Conservation (phyloP, 2,888 invertebrate species). For the Torymus auratus region DNA sequence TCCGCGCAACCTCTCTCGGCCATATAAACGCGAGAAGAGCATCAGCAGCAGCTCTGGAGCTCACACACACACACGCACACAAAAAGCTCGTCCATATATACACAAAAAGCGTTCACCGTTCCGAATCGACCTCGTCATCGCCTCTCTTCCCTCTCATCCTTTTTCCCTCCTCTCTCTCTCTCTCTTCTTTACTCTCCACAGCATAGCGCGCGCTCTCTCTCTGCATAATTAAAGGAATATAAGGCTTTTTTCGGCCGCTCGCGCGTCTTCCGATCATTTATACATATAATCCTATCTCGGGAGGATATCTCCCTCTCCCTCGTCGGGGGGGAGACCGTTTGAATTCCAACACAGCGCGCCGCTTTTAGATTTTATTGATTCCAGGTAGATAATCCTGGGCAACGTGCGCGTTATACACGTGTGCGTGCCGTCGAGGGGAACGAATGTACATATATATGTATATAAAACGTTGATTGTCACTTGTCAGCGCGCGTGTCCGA, state of each 20-base stretch:
- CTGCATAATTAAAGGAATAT: constrained; percentile 56
- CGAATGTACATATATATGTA: background rate
- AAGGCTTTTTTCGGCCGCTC: constrained; percentile 21
- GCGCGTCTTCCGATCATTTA: constrained; percentile 52
- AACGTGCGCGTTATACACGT: background rate
- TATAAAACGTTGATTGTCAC: too few relatives aligned
- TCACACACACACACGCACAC: too few relatives aligned
- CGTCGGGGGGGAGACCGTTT: constrained; percentile 31
- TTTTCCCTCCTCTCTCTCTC: background rate
- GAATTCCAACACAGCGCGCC: constrained; percentile 41
- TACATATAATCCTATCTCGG: constrained; percentile 51
- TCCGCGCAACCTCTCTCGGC: too few relatives aligned
- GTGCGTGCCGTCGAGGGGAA: background rate
- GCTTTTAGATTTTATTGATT: constrained; percentile 50
- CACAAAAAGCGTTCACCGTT: too few relatives aligned
- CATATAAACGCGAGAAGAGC: too few relatives aligned
- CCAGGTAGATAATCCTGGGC: constrained; percentile 45
- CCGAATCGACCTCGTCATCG: background rate
- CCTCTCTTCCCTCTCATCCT: constrained; percentile 13
- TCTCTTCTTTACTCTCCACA: too few relatives aligned
- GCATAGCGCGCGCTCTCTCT: background rate
- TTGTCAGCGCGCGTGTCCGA: too few relatives aligned
- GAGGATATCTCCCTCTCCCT: constrained; percentile 21
- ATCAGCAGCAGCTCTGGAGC: too few relatives aligned
- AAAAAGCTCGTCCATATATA: too few relatives aligned